Evolutionary conservation across 2,888 invertebrate genomes (phyloP).

Genomic region (Ichneumoninae sp.): DNA sequence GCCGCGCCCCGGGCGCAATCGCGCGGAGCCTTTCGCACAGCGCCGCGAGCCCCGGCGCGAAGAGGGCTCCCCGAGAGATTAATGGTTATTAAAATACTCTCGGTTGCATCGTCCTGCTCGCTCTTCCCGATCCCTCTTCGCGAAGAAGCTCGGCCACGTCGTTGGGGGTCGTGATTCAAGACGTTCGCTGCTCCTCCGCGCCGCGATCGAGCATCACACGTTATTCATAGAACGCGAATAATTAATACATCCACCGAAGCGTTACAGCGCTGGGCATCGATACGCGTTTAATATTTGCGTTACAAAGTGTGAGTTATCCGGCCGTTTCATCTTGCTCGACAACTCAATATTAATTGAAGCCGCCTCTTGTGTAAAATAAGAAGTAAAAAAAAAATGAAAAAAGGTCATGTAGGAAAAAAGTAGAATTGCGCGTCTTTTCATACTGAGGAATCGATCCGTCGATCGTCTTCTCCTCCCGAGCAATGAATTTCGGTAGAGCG

Average conservation of each 20-base stretch:
- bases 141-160: constrained; percentile 28
- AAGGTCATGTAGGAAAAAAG: constrained; percentile 15
- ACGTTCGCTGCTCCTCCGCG: constrained; percentile 28
- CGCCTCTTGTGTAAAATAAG: not conserved
- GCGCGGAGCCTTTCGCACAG: constrained; percentile 61
- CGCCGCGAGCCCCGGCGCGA: constrained; percentile 52
- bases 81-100: constrained; percentile 77
- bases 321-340: constrained; percentile 42
- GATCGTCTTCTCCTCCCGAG: constrained; percentile 3
- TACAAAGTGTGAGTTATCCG: constrained; percentile 46
- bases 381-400: constrained; percentile 4
- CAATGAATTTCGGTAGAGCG: constrained; percentile 24
- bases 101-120: constrained; percentile 58
- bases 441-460: constrained; percentile 51
- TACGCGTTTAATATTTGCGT: constrained; percentile 32
- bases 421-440: constrained; percentile 33
- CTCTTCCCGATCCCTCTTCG: constrained; percentile 14
- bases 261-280: constrained; percentile 15
- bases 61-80: constrained; percentile 69
- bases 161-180: constrained; percentile 60
- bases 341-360: constrained; percentile 58
- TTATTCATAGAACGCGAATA: constrained; percentile 51
- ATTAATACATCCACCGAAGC: constrained; percentile 49
- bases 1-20: constrained; percentile 71
- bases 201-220: constrained; percentile 36